Evolutionary conservation across 2,888 invertebrate genomes (phyloP), one percentile per base, ranked within the genome.

Genomic region (Coelinius sp.): DNA sequence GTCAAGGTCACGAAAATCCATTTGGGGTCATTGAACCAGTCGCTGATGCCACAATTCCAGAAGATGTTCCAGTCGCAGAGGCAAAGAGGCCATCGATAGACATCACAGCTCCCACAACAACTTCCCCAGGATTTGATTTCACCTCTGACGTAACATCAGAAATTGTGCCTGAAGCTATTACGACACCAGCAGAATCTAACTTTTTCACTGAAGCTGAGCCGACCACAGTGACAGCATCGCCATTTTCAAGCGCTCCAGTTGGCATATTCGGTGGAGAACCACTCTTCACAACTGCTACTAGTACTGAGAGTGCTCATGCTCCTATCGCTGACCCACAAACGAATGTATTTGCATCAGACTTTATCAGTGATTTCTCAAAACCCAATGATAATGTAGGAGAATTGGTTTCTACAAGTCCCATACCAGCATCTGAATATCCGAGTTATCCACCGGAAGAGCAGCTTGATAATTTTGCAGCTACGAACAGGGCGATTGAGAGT

Each of bases 351-450:
- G 74, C 79, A 5, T 77, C 81, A 27, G 79, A 80, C 68, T 73
- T 81, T 2, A 53, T 81, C 8, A 76, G 76, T 20, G 81, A 79
- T 49, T 80, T 78, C 70, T 31, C 64, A 5, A 66, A 74, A 38
- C 73, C 78, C 0, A 31, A 41, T n/a, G 64, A 65, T 5, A 31
- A 73, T 2, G 53, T 67, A 4, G 75, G 73, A 1, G 75, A 74
- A 2, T 41, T 77, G 2, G 77, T 78, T 4, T 74, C 82, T 1
- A 76, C 80, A 4, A 83, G 84, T 71, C 84, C 85, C 0, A 76
- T 76, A 8, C 76, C 83, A 4, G 83, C 79, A 2, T 75, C 81
- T 0, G 87, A 87, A 38, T 86, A 83, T 68, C 81, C 85, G 0
- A 56, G 67, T 20, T 80, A 83, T 52, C 76, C 76, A 17, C 75